A percentile compares a stretch with the other conserved stretches of the same genome.
phyloP scores from a whole-genome alignment of 2,888 invertebrate genomes.

The Antheraea assamensis region DNA sequence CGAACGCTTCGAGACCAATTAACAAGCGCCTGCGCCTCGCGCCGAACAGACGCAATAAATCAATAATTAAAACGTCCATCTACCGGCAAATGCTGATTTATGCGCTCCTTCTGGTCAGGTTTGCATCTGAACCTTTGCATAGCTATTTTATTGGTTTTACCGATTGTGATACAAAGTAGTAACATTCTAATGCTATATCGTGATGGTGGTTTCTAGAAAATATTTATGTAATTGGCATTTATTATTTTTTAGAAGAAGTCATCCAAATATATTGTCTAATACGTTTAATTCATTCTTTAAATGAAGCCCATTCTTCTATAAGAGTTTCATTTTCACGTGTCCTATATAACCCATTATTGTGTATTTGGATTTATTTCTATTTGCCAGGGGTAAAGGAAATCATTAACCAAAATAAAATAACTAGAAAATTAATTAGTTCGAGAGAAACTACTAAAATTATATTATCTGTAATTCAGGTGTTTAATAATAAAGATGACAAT shows the following conservation, averaged over 20 bases:
- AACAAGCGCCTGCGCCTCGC: slow-evolving; percentile 68
- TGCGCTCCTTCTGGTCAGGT: slow-evolving; percentile 67
- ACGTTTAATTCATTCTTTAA: too few species aligned
- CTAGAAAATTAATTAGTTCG: background rate
- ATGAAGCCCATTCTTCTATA: too few species aligned
- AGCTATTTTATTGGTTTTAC: slow-evolving; percentile 45
- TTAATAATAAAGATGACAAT: too few species aligned
- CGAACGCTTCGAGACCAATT: slow-evolving; percentile 75
- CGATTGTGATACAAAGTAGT: slow-evolving; percentile 8
- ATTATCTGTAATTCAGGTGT: background rate
- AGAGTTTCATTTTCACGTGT: too few species aligned
- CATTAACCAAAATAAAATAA: too few species aligned
- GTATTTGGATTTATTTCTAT: too few species aligned
- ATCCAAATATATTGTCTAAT: too few species aligned
- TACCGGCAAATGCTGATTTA: slow-evolving; percentile 79
- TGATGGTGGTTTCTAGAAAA: background rate
- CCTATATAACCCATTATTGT: too few species aligned
- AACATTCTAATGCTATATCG: background rate
- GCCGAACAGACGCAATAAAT: slow-evolving; percentile 70
- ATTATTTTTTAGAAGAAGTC: background rate
- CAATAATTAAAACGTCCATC: slow-evolving; percentile 81
- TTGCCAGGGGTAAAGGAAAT: too few species aligned
- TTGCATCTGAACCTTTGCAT: slow-evolving; percentile 55
- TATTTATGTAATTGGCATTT: background rate
- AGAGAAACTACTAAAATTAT: background rate